Base-by-base conservation (phyloP, 2,888 invertebrate species). In the Eutolmus rufibarbis region DNA sequence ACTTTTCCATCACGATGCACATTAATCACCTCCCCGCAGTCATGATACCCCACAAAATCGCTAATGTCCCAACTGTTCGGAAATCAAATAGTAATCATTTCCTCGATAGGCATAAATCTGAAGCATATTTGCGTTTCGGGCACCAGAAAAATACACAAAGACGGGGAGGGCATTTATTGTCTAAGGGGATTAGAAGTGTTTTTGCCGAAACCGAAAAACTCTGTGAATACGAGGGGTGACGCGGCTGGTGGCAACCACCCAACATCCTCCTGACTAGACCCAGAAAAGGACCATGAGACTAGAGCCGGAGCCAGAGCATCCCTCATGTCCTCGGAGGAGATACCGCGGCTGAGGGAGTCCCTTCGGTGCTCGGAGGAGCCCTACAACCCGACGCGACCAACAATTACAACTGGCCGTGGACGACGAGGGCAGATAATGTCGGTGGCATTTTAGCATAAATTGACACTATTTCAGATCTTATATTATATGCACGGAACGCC, bases 21-120 rank as follows among this genome's bases (percentile, higher is more conserved):
- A 88, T 87, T 86, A 88, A 88, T 87, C 87, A 88, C 82, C 23
- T 66, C 66, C 28, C 28, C 66, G 23, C 9, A 56, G 12, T 31
- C 74, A 79, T 23, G 28, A 74, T 85, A 19, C 74, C 34, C 66
- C 78, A 31, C 74, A 82, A 40, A 87, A 86, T 56, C 85, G 81
- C 87, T 87, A 88, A 86, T 87, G 66, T 88, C 86, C 88, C 88
- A 88, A 88, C 88, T 88, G 88, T 87, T 88, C 78, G 74, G 57
- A 88, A 88, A 88, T 88, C 88, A 88, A 87, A 88, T 87, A 78
- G 87, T 85, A 88, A 88, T 88, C 87, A 88, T 88, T 88, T 77
- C 66, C 87, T 86, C 76, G 51, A 51, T 85, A 66, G 40, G 78
- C 79, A 88, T 87, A 87, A 88, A 88, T 88, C 86, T 87, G 74